These are phyloP conservation scores for Melanostigma gelatinosum DNA, from an alignment of 2,113 vertebrate genomes.

Conservation along the genomic window DNA sequence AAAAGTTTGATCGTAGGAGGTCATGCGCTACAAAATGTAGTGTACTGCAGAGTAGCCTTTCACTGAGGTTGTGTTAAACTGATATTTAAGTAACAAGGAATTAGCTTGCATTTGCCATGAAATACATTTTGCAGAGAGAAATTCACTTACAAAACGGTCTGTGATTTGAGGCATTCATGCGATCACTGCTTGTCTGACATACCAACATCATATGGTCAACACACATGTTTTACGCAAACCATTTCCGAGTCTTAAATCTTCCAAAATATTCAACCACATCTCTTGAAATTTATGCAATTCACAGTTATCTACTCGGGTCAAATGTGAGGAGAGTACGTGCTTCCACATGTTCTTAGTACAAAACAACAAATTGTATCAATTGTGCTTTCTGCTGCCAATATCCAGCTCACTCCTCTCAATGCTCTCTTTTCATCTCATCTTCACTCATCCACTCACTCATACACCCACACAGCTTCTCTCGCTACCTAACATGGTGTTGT, in stretches of 20 bases:
- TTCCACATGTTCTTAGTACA: slow-evolving; percentile 38
- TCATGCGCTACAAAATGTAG: background rate
- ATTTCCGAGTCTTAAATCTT: background rate
- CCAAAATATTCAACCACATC: background rate
- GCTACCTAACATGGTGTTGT: slow-evolving; percentile 72
- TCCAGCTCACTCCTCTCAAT: slow-evolving; percentile 62
- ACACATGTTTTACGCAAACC: background rate
- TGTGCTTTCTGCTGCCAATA: slow-evolving; percentile 46
- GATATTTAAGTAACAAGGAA: slow-evolving; percentile 10
- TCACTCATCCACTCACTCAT: slow-evolving; percentile 73
- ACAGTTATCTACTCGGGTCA: slow-evolving; percentile 6
- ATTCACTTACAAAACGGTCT: background rate
- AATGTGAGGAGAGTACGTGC: slow-evolving; percentile 13
- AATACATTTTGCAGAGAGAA: slow-evolving; percentile 21
- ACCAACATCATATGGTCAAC: background rate
- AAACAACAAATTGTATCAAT: slow-evolving; percentile 52
- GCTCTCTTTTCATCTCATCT: slow-evolving; percentile 58
- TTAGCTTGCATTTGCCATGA: background rate
- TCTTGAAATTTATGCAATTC: background rate
- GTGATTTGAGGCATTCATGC: background rate
- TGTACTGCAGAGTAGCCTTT: slow-evolving; percentile 8
- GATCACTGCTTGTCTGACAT: background rate
- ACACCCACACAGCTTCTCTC: slow-evolving; percentile 72
- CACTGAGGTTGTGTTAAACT: slow-evolving; percentile 7
- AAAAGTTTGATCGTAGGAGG: slow-evolving; percentile 4